Percentiles rank a stretch among this genome's conserved stretches.
Conservation (phyloP, 2,888 invertebrate species). For the Lycaena phlaeas region DNA sequence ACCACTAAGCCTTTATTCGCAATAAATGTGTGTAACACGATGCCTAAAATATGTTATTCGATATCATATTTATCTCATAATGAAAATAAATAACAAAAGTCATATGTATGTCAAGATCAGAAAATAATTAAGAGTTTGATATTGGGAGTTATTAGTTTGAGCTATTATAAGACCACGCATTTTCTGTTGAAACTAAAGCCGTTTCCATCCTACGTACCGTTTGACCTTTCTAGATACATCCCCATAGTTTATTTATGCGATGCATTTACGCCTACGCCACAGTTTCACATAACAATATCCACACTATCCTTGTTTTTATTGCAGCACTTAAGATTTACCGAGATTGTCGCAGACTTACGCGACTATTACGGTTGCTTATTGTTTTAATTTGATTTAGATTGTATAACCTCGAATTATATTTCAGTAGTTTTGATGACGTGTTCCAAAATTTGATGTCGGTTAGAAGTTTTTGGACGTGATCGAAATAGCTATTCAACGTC, state of each 20-base stretch:
- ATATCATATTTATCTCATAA: no score
- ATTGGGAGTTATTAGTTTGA: no score
- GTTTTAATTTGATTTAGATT: background rate
- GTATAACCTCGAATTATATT: background rate
- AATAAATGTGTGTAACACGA: no score
- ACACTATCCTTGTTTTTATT: background rate
- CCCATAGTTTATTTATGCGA: slow-evolving; percentile 5
- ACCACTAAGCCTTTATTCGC: no score
- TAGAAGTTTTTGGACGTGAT: no score
- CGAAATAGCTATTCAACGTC: no score
- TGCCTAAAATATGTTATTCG: no score
- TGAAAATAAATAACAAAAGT: no score
- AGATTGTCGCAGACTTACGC: background rate
- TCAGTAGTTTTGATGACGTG: background rate
- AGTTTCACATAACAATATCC: slow-evolving; percentile 5
- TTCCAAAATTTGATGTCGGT: background rate
- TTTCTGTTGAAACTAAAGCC: background rate
- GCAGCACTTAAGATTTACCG: slow-evolving; percentile 2
- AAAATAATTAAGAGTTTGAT: no score
- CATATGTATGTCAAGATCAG: no score
- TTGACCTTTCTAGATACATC: slow-evolving; percentile 2
- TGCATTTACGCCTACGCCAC: background rate
- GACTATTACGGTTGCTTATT: background rate
- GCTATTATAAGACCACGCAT: no score
- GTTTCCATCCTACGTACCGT: slow-evolving; percentile 2